A percentile compares a stretch with the other conserved stretches of the same genome.
Evolutionary conservation across 1,140 invertebrate species (phyloP).

Genomic region (Tachypleus tridentatus): DNA sequence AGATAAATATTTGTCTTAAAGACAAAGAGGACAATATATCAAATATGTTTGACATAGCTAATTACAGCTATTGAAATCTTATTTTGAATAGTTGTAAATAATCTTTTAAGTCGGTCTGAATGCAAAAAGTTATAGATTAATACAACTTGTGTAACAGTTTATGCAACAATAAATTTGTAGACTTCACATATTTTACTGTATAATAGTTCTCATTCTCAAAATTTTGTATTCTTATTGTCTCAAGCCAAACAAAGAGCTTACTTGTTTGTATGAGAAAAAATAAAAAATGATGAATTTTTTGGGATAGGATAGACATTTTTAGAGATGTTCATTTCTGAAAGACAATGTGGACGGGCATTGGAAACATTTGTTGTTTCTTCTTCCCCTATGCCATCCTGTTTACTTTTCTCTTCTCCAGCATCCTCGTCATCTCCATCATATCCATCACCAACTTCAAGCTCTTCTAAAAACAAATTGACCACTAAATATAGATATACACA

Average conservation of each 20-base stretch:
- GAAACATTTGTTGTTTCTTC: conserved; percentile 32
- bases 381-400: not conserved
- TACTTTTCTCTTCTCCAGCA: conserved; percentile 28
- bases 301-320: conserved; percentile 87
- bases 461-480: conserved; percentile 28
- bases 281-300: conserved; percentile 85
- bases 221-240: too few species aligned
- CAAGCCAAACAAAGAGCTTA: conserved; percentile 34
- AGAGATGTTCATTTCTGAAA: conserved; percentile 80
- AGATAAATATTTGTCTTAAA: too few species aligned
- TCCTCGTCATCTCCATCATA: conserved; percentile 37
- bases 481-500: not conserved
- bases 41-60: too few species aligned
- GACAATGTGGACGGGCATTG: conserved; percentile 57
- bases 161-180: too few species aligned
- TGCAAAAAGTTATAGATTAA: too few species aligned
- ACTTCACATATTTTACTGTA: too few species aligned
- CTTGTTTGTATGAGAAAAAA: conserved; percentile 91
- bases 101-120: too few species aligned
- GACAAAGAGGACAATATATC: too few species aligned
- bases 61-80: too few species aligned
- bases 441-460: conserved; percentile 38
- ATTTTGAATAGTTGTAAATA: too few species aligned
- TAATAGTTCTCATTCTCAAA: too few species aligned
- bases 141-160: too few species aligned